Evolutionary conservation across 2,888 invertebrate species (phyloP).

Genomic region (Lasioglossum morio): DNA sequence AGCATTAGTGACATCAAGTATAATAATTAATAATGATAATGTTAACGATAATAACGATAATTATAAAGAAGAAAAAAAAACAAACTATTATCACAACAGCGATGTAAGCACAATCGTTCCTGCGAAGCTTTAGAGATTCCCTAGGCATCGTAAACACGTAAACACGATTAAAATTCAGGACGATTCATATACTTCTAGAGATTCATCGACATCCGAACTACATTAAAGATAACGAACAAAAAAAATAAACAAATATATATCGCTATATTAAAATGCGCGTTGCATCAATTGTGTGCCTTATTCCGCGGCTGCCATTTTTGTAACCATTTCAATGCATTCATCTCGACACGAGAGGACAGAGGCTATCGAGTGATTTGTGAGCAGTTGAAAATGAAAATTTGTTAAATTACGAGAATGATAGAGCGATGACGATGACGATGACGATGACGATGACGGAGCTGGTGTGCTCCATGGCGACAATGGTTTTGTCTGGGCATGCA

Average conservation of each 20-base stretch:
- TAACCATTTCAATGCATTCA: constrained; percentile 79
- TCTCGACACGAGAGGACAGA: constrained; percentile 65
- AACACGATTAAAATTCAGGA: constrained; percentile 59
- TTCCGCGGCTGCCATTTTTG: constrained; percentile 84
- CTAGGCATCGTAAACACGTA: constrained; percentile 56
- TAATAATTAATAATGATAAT: constrained; percentile 60
- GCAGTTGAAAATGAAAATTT: constrained; percentile 54
- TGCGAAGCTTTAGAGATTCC: constrained; percentile 68
- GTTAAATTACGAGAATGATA: constrained; percentile 43
- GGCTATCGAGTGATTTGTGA: constrained; percentile 50
- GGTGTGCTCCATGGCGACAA: constrained; percentile 33
- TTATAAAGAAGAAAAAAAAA: constrained; percentile 37
- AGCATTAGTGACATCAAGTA: constrained; percentile 62
- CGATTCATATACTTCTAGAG: constrained; percentile 60
- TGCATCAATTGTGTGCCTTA: constrained; percentile 85
- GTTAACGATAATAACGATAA: constrained; percentile 43
- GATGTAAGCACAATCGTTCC: constrained; percentile 72
- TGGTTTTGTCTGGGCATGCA: constrained; percentile 69
- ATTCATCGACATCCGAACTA: constrained; percentile 62
- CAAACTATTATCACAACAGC: constrained; percentile 60
- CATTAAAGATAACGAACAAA: constrained; percentile 58
- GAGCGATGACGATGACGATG: constrained; percentile 5
- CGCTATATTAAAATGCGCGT: constrained; percentile 80
- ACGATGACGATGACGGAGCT: constrained; percentile 38
- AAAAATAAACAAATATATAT: constrained; percentile 59